Evolutionary conservation across 2,113 vertebrate species (phyloP).

Genomic region (Cynoglossus semilaevis): DNA sequence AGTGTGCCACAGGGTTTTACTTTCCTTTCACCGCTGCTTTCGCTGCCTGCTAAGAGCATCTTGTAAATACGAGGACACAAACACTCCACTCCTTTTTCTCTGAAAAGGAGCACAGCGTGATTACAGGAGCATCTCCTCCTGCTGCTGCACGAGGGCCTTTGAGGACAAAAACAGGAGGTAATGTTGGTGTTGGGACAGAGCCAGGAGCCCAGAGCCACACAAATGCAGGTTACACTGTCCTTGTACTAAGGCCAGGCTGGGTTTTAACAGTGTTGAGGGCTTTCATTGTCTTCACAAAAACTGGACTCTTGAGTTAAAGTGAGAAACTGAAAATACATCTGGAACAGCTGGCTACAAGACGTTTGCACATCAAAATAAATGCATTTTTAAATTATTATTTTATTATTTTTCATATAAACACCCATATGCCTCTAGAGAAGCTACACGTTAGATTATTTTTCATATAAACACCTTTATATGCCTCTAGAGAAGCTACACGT

Average conservation of each 20-base stretch:
- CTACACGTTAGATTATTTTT: too few species aligned
- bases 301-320: too few species aligned
- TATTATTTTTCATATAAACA: too few species aligned
- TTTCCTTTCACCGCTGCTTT: slow-evolving; percentile 21
- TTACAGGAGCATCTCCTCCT: slow-evolving; percentile 42
- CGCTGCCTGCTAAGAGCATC: slow-evolving; percentile 47
- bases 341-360: too few species aligned
- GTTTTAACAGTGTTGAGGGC: slow-evolving; percentile 4
- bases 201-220: slow-evolving; percentile 59
- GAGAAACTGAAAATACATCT: too few species aligned
- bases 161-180: slow-evolving; percentile 51
- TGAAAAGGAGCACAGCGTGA: slow-evolving; percentile 31
- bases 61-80: slow-evolving; percentile 31
- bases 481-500: too few species aligned
- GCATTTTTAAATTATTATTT: too few species aligned
- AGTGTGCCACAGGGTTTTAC: too few species aligned
- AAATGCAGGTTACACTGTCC: slow-evolving; percentile 63
- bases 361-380: too few species aligned
- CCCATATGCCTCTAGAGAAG: too few species aligned
- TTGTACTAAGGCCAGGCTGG: slow-evolving; percentile 12
- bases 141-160: slow-evolving; percentile 39
- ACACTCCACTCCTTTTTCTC: background rate
- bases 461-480: too few species aligned
- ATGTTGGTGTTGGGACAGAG: slow-evolving; percentile 47
- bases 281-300: too few species aligned